A percentile compares a stretch with the other conserved stretches of the same genome.
Evolutionary conservation across 2,113 vertebrate genomes (phyloP).

Genomic region (Pteronura brasiliensis): DNA sequence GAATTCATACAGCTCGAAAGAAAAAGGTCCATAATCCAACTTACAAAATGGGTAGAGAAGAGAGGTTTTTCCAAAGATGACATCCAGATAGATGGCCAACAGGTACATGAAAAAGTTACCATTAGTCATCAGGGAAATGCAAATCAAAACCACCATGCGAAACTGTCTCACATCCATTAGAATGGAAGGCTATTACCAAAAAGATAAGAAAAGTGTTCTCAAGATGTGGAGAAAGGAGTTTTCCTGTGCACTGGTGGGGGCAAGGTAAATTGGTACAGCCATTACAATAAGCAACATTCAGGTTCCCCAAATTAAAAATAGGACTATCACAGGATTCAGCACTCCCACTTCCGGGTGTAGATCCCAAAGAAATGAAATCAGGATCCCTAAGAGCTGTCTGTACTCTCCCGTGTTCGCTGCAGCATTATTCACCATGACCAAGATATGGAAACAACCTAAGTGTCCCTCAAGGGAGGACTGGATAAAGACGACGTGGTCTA

Average conservation of each 20-base stretch:
- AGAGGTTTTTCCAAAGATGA: neutral
- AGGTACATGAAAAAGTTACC: neutral
- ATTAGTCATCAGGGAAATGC: neutral
- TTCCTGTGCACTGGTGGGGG: neutral
- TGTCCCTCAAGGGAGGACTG: too few species aligned
- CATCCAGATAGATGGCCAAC: neutral
- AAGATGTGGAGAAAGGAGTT: neutral
- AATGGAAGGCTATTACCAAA: neutral
- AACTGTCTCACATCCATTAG: neutral
- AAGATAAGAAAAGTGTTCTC: neutral
- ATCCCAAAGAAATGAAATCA: neutral
- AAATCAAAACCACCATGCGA: neutral
- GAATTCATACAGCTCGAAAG: neutral
- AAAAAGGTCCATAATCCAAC: neutral
- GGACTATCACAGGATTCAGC: neutral
- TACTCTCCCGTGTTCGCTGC: neutral
- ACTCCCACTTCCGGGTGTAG: neutral
- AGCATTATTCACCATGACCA: neutral
- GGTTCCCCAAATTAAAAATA: neutral
- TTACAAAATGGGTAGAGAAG: neutral
- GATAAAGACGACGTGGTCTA: neutral
- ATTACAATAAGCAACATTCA: neutral
- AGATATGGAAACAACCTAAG: neutral
- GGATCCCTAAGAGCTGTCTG: neutral
- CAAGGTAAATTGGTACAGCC: neutral